Percentiles rank a stretch among this genome's conserved stretches.
Evolutionary conservation across 2,888 invertebrate species (phyloP).

Genomic region (Hemistola chrysoprasaria): DNA sequence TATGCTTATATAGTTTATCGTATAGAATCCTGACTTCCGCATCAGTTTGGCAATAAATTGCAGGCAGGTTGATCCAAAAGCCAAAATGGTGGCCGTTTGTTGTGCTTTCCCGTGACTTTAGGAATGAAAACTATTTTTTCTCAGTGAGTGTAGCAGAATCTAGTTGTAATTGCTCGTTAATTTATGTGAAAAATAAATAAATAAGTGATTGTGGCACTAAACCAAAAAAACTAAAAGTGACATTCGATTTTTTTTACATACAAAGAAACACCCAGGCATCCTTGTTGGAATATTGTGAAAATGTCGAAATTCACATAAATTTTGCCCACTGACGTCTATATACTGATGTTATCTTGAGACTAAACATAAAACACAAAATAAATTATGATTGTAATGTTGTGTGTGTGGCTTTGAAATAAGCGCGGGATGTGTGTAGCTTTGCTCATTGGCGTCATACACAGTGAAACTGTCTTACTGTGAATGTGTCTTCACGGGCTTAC

Average conservation of each 20-base stretch:
- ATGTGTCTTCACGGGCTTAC: background rate
- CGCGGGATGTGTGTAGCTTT: constrained; percentile 65
- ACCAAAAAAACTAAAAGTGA: constrained; percentile 3
- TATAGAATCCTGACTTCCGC: constrained; percentile 19
- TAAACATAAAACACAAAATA: background rate
- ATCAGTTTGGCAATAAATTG: constrained; percentile 58
- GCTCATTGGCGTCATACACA: constrained; percentile 54
- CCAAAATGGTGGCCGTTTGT: constrained; percentile 83
- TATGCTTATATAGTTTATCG: too few species aligned
- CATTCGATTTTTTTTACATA: constrained; percentile 6
- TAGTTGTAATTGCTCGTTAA: background rate
- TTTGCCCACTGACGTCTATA: background rate
- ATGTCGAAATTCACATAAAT: constrained; percentile 3
- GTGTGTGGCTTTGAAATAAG: constrained; percentile 47
- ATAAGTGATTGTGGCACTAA: too few species aligned
- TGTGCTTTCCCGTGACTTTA: constrained; percentile 65
- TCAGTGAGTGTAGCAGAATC: constrained; percentile 11
- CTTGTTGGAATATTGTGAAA: constrained; percentile 7
- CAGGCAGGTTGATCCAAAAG: constrained; percentile 77
- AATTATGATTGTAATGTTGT: background rate
- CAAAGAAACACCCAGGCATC: constrained; percentile 21
- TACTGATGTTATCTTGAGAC: background rate
- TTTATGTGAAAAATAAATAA: too few species aligned
- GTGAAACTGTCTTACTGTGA: constrained; percentile 26
- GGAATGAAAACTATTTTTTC: constrained; percentile 35